A percentile compares a stretch with the other conserved stretches of the same genome.
Conservation (phyloP, 2,113 vertebrate genomes). For the Hylia prasina region DNA sequence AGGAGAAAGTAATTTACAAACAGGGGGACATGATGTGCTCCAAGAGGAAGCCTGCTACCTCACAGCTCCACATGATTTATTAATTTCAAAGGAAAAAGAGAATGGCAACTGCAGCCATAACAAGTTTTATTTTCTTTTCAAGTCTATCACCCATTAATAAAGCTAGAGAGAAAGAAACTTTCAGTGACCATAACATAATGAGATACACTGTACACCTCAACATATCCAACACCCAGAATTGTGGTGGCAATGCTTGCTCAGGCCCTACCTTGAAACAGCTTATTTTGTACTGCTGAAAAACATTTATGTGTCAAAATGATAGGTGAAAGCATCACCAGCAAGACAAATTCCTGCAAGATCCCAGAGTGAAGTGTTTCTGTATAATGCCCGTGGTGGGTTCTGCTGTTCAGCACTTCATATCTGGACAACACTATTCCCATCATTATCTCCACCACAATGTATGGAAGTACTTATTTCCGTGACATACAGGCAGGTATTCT, state of each 20-base stretch:
- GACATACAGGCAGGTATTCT: constrained; percentile 33
- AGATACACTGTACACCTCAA: background rate
- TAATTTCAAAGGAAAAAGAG: background rate
- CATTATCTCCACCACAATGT: constrained; percentile 11
- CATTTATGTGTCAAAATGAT: background rate
- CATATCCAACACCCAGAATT: background rate
- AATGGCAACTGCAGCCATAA: background rate
- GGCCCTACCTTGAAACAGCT: background rate
- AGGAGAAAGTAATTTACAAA: constrained; percentile 4
- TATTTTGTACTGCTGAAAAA: background rate
- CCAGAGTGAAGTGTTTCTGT: background rate
- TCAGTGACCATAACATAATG: background rate
- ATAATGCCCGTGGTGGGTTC: background rate
- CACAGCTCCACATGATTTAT: background rate
- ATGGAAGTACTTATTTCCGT: constrained; percentile 41
- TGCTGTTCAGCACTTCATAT: constrained; percentile 18
- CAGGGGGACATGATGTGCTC: background rate
- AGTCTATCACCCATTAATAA: background rate
- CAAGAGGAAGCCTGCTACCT: background rate
- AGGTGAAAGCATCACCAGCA: background rate
- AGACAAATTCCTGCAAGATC: background rate
- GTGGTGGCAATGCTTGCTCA: background rate
- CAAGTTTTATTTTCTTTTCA: background rate
- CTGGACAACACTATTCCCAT: background rate
- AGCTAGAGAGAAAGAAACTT: background rate